These are phyloP conservation scores for Eupleurogrammus muticus DNA, from an alignment of 2,797 vertebrate species.

Conservation along the genomic window DNA sequence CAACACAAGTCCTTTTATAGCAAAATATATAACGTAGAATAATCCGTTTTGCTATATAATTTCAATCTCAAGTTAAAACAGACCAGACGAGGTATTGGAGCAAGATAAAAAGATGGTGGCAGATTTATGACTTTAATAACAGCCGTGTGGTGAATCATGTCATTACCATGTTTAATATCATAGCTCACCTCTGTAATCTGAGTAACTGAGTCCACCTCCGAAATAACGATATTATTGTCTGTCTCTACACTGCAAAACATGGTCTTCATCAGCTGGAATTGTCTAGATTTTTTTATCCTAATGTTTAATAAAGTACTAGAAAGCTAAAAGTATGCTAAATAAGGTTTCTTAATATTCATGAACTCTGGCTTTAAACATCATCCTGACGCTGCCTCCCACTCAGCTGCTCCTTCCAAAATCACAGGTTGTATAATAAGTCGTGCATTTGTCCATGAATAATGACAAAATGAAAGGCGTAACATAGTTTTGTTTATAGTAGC, in stretches of 20 bases:
- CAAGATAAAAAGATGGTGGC: neutral
- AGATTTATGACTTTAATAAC: constrained; percentile 34
- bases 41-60: too few relatives aligned
- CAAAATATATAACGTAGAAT: too few relatives aligned
- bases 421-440: constrained; percentile 8
- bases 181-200: constrained; percentile 44
- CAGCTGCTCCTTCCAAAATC: neutral
- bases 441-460: constrained; percentile 19
- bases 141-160: constrained; percentile 25
- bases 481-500: neutral
- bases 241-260: neutral
- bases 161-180: constrained; percentile 53
- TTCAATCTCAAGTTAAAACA: neutral
- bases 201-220: neutral
- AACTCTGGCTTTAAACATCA: too few relatives aligned
- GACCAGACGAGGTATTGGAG: neutral
- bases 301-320: too few relatives aligned
- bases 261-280: too few relatives aligned
- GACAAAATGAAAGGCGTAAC: neutral
- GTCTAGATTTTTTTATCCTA: too few relatives aligned
- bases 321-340: too few relatives aligned
- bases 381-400: too few relatives aligned
- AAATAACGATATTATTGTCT: neutral
- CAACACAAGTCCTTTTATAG: too few relatives aligned
- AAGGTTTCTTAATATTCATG: too few relatives aligned